These are phyloP conservation scores for Agrochola litura DNA, from an alignment of 2,888 invertebrate genomes.

Conservation along the genomic window DNA sequence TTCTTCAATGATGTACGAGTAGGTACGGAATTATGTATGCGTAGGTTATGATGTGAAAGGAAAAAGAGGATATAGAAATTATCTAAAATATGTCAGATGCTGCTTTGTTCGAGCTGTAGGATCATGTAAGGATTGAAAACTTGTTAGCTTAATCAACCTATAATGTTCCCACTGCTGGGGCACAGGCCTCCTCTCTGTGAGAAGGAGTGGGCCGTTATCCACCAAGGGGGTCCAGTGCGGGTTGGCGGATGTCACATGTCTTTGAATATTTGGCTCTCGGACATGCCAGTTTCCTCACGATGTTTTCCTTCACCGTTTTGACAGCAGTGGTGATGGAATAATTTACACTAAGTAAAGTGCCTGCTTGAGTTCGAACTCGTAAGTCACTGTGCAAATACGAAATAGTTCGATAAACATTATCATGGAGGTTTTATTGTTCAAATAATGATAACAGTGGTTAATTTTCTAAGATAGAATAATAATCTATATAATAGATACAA, in stretches of 20 bases:
- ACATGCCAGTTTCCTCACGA: too few relatives aligned
- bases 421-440: slow-evolving; percentile 3
- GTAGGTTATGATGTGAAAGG: neutral
- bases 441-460: neutral
- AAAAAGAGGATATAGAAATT: neutral
- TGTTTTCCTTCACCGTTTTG: too few relatives aligned
- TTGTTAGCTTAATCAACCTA: neutral
- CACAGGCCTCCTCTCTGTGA: too few relatives aligned
- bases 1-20: slow-evolving; percentile 14
- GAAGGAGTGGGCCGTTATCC: too few relatives aligned
- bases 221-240: too few relatives aligned
- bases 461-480: neutral
- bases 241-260: too few relatives aligned
- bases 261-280: too few relatives aligned
- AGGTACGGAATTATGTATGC: slow-evolving; percentile 14
- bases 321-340: too few relatives aligned
- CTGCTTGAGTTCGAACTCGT: too few relatives aligned
- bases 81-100: neutral
- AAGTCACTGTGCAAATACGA: neutral
- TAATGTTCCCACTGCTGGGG: too few relatives aligned
- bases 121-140: slow-evolving; percentile 6
- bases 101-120: slow-evolving; percentile 2
- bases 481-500: slow-evolving; percentile 34
- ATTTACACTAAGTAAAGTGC: too few relatives aligned
- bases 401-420: neutral